Base-by-base conservation (phyloP, 2,797 vertebrate species). In the Cercopithecus petaurista region DNA sequence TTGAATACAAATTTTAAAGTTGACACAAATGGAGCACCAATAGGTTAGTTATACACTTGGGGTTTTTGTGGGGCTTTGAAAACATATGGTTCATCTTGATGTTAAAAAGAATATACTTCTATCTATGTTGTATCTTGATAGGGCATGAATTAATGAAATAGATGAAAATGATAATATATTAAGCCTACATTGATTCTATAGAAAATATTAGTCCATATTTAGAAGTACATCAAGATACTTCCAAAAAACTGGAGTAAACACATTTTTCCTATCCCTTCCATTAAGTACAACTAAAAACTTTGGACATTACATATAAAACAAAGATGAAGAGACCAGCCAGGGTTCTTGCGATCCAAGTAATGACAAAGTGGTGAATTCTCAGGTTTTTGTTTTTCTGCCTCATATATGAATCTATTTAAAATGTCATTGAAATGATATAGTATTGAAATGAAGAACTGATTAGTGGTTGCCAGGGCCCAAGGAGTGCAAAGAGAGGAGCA, bases 1-100 rank as follows among this genome's bases (percentile, higher is more conserved):
- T 84, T 94, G 41, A 84, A 92, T 76, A 70, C 21, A 88, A 92
- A 72, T 26, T 90, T 92, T 76, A 88, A 90, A 70, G 7, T 64
- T 57, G 9, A 73, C 55, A 30, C 33, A 95, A 84, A 48, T 50
- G 59, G 48, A 83, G 5, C 36, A 77, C 15, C 12, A 90, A 11
- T 46, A 83, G 5, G 0, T 72, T 24, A 4, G 22, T 55, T 75
- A 46, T 22, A 6, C 36, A 77, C 14, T 21, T 91, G 43, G 52
- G 26, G 26, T 7, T 83, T 83, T 39, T 88, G 26, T 24, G 3
- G 76, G 8, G 5, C 4, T 85, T 84, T 76, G 21, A 17, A 88
- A 89, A 59, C 28, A 36, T 64, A 33, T 24, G 22, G 14, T 3
- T 33, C 81, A 77, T 85, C 39, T 46, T 93, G 61, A 67, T 48